phyloP scores from a whole-genome alignment of 2,888 invertebrate genomes.

The Ectemnius lituratus region DNA sequence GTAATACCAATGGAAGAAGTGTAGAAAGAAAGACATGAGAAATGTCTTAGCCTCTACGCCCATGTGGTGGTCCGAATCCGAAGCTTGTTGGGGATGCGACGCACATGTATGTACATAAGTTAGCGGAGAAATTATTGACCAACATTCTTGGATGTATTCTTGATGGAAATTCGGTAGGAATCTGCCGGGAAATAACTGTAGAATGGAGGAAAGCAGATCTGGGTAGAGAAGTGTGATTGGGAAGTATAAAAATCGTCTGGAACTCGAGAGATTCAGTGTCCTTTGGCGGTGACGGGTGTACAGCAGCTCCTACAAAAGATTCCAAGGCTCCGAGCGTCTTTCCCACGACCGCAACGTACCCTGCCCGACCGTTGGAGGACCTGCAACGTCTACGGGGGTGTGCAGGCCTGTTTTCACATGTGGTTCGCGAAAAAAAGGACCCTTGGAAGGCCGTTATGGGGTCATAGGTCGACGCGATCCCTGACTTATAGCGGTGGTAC shows the following conservation, averaged over 20 bases:
- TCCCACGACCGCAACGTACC: conserved; percentile 70
- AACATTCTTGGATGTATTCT: background rate
- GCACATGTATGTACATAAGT: conserved; percentile 62
- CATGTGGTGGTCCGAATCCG: conserved; percentile 42
- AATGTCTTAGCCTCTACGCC: conserved; percentile 52
- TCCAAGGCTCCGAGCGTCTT: conserved; percentile 56
- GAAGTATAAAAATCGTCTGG: background rate
- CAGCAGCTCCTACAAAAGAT: conserved; percentile 52
- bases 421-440: conserved; percentile 65
- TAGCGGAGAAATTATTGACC: conserved; percentile 60
- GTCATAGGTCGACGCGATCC: conserved; percentile 44
- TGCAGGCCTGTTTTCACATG: conserved; percentile 63
- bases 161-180: conserved; percentile 7
- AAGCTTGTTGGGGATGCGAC: conserved; percentile 63
- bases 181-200: background rate
- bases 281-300: conserved; percentile 1
- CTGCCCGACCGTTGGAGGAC: conserved; percentile 63
- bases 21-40: no score
- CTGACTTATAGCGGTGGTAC: conserved; percentile 51
- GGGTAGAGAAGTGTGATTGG: no score
- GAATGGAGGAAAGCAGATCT: background rate
- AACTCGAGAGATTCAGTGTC: background rate
- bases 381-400: conserved; percentile 66
- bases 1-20: no score
- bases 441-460: conserved; percentile 49